Conservation (phyloP, 2,888 invertebrate genomes). For the Lochmaea crataegi region DNA sequence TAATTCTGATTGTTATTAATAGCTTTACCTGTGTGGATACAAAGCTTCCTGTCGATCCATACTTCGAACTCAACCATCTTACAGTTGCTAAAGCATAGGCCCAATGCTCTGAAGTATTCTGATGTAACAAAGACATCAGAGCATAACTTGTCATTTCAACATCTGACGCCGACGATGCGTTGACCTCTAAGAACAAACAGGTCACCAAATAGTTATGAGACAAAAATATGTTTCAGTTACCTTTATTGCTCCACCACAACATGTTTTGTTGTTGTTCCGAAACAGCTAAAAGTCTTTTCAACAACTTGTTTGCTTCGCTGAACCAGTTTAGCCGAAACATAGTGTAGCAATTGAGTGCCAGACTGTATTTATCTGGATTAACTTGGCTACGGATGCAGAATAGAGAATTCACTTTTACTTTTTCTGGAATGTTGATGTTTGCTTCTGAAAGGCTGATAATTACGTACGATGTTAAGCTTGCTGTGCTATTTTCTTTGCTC, state of each 20-base stretch:
- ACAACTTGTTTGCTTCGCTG: slow-evolving; percentile 62
- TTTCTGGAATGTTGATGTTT: slow-evolving; percentile 66
- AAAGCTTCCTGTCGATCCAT: slow-evolving; percentile 78
- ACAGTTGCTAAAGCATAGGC: slow-evolving; percentile 72
- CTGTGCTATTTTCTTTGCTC: slow-evolving; percentile 68
- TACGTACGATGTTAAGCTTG: slow-evolving; percentile 77
- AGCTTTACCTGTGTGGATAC: slow-evolving; percentile 76
- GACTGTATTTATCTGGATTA: slow-evolving; percentile 67
- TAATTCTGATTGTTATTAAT: too few relatives aligned
- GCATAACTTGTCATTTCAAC: slow-evolving; percentile 79
- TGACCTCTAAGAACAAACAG: slow-evolving; percentile 10
- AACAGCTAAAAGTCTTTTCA: slow-evolving; percentile 63
- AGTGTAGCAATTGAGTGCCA: slow-evolving; percentile 69
- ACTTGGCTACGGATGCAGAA: slow-evolving; percentile 68
- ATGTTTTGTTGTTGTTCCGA: slow-evolving; percentile 65
- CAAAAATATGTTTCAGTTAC: slow-evolving; percentile 47
- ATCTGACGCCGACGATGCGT: slow-evolving; percentile 66
- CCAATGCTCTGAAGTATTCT: slow-evolving; percentile 67
- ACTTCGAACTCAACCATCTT: slow-evolving; percentile 79
- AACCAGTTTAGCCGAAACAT: slow-evolving; percentile 66
- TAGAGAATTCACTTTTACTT: slow-evolving; percentile 70
- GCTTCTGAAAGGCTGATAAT: slow-evolving; percentile 75
- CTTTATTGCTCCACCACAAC: slow-evolving; percentile 68
- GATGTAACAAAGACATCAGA: slow-evolving; percentile 69
- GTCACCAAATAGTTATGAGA: background rate